Percentiles rank a stretch among this genome's conserved stretches.
These are phyloP conservation scores for Pycnomerus fuliginosus DNA, from an alignment of 2,888 invertebrate species.

Conservation along the genomic window DNA sequence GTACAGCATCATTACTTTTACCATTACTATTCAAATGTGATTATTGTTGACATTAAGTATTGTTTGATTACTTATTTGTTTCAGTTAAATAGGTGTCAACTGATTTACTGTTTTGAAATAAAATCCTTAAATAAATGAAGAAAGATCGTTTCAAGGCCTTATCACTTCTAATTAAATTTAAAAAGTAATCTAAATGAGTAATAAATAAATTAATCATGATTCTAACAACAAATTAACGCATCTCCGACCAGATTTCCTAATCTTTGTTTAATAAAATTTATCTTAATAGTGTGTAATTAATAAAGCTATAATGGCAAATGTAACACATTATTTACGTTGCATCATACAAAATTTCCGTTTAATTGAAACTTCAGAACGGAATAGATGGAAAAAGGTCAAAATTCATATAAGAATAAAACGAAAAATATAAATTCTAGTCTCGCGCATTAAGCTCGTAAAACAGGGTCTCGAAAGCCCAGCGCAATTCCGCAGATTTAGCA, in stretches of 20 bases:
- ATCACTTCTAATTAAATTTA: too few species aligned
- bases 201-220: background rate
- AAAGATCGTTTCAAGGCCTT: too few species aligned
- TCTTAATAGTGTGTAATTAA: conserved; percentile 26
- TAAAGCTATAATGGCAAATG: conserved; percentile 17
- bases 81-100: too few species aligned
- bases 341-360: conserved; percentile 15
- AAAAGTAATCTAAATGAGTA: conserved; percentile 1
- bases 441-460: background rate
- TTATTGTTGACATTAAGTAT: too few species aligned
- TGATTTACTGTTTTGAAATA: too few species aligned
- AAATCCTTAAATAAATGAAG: too few species aligned
- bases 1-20: too few species aligned
- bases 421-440: background rate
- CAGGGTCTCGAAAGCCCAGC: conserved; percentile 42
- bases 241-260: conserved; percentile 17
- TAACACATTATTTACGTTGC: conserved; percentile 26
- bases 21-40: too few species aligned
- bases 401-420: background rate
- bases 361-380: conserved; percentile 1
- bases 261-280: conserved; percentile 11
- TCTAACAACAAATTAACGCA: conserved; percentile 1
- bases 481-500: conserved; percentile 51
- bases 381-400: background rate
- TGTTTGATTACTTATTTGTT: too few species aligned